Evolutionary conservation across 1,140 invertebrate species (phyloP).

Genomic region (Acyrthosiphon pisum): DNA sequence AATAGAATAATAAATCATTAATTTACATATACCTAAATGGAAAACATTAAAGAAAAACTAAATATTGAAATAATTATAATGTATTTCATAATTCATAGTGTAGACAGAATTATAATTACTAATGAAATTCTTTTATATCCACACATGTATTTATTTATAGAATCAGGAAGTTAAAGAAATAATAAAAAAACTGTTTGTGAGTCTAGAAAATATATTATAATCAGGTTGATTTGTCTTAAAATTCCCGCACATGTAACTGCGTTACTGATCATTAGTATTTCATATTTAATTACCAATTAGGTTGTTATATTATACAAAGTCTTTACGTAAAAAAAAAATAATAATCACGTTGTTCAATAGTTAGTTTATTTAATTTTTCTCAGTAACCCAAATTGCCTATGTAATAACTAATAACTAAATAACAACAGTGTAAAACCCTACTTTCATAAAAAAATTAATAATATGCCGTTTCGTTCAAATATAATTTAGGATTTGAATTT

Average conservation of each 20-base stretch:
- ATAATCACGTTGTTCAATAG: slow-evolving; percentile 10
- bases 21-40: not conserved
- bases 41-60: not conserved
- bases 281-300: slow-evolving; percentile 23
- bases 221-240: not conserved
- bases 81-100: not conserved
- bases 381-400: not conserved
- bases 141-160: not conserved
- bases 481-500: not conserved
- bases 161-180: not conserved
- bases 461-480: not conserved
- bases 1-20: too few relatives aligned
- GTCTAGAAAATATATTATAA: not conserved
- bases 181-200: not conserved
- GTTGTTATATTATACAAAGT: not conserved
- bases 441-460: slow-evolving; percentile 2
- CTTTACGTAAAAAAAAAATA: not conserved
- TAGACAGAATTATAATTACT: not conserved
- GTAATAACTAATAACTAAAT: not conserved
- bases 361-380: not conserved
- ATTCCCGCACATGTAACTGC: not conserved
- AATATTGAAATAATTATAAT: not conserved
- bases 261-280: not conserved
- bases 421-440: not conserved
- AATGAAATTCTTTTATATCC: not conserved